Percentiles rank a stretch among this genome's conserved stretches.
Conservation (phyloP, 2,113 vertebrate species). For the Halcyon malimbica region DNA sequence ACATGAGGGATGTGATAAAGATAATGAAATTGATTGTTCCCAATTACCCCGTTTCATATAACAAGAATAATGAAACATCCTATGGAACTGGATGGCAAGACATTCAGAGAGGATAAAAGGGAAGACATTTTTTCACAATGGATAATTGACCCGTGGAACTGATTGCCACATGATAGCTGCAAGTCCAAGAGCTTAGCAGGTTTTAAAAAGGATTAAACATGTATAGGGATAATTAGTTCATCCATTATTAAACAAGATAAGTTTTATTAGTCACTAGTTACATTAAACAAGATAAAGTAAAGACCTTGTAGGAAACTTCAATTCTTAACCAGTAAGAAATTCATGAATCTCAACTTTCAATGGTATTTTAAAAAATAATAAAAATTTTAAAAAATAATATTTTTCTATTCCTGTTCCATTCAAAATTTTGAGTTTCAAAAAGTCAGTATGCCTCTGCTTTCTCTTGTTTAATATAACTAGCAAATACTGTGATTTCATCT, state of each 20-base stretch:
- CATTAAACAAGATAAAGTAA: conserved; percentile 57
- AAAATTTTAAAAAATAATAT: not conserved
- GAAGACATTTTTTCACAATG: conserved; percentile 60
- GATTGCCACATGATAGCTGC: conserved; percentile 58
- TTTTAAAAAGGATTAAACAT: conserved; percentile 69
- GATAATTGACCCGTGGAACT: conserved; percentile 65
- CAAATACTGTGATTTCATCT: conserved; percentile 8
- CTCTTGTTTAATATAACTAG: not conserved
- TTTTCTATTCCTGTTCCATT: not conserved
- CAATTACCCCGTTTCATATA: not conserved
- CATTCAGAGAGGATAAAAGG: conserved; percentile 16
- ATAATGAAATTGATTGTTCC: conserved; percentile 5
- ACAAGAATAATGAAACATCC: conserved; percentile 18
- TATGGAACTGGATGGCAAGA: conserved; percentile 22
- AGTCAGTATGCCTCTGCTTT: not conserved
- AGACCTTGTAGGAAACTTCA: conserved; percentile 29
- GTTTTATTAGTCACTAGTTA: conserved; percentile 65
- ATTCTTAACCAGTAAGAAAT: conserved; percentile 6
- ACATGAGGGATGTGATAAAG: not conserved
- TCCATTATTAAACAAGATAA: conserved; percentile 67
- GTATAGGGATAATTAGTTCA: conserved; percentile 64
- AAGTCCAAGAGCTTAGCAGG: conserved; percentile 64
- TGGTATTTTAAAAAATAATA: not conserved
- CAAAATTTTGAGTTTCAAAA: not conserved
- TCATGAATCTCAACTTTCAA: not conserved